Evolutionary conservation across 2,797 vertebrate species (phyloP), one percentile per base, ranked within the genome.

Genomic region (Euthynnus affinis): DNA sequence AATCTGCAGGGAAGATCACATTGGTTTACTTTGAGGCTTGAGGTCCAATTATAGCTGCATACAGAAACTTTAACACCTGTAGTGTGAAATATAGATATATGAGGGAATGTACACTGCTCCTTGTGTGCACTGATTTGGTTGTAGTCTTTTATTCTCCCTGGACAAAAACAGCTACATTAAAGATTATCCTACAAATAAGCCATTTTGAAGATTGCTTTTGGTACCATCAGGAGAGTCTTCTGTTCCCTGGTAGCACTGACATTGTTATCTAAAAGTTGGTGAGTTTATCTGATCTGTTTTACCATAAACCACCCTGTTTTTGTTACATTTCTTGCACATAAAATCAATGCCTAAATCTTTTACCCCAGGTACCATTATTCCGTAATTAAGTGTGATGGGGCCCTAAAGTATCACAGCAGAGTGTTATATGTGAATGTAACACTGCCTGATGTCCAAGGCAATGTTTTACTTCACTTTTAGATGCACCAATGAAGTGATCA

Each of bases 141-240:
- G 4, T 27, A 66, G 71, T 78, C 5, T 60, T 86, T 74, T 68
- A 34, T 64, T 55, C 65, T 74, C 25, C 25, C 37, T 57, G 52
- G 44, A 71, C 9, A 32, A 46, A 82, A 61, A 76, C 40, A 52
- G 55, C n/a, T 22, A 71, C 17, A 81, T 70, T 55, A 68, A 67
- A 83, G 75, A 71, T 80, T 63, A 73, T 77, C 37, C 46, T 55
- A 69, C 34, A 83, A 81, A 85, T 61, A 83, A 75, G 61, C 25
- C 23, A 29, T 78, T 88, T 74, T 69, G 37, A 81, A 89, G 89
- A 86, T 82, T 74, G 69, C 72, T 82, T 80, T 78, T 62, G 46
- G 51, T 63, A 34, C 69, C 51, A 67, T 37, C 49, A 63, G 60
- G 53, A 74, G 60, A 71, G 22, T 27, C 56, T 34, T 81, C n/a